Base-by-base conservation (phyloP, 2,113 vertebrate species). In the Copsychus sechellarum region DNA sequence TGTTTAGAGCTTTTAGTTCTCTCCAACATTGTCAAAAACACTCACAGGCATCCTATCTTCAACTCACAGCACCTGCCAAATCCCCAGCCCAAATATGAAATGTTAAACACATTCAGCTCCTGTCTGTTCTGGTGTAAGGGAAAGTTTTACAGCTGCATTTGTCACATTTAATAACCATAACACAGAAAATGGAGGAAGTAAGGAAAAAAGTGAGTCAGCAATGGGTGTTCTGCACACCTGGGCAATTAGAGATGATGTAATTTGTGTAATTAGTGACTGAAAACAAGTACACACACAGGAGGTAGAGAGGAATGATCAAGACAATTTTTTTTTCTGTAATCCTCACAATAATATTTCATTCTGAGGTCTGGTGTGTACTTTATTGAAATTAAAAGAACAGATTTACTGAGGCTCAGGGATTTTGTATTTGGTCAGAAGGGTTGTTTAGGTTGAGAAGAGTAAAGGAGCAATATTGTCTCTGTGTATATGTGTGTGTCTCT, bases 71-170 rank as follows among this genome's bases (percentile, higher is more conserved):
- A 20, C 25, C 65, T 83, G 50, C 86, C 82, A 77, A 20, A 66
- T 34, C 8, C 23, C 5, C 17, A 58, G 14, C 18, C 42, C 47
- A 66, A 83, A 83, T 38, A 92, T 74, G 14, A 90, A 93, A 81
- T 71, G 92, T 82, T 94, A 93, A 95, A 92, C 14, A 38, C 43
- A 16, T 90, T 86, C 77, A 5, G 28, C 25, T 80, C 81, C 51
- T 86, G 45, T 66, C 58, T 90, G 40, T 81, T 92, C 50, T 80
- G 74, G 21, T 65, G 47, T 40, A 73, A 73, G 18, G 50, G 11
- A 51, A 82, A 26, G 14, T 50, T 70, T 95, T 85, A 67, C 64
- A 73, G 29, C 34, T 89, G 65, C 21, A 25, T 82, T 96, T 95
- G 45, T 86, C 86, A 92, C 36, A 40, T 92, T 83, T 82, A 62